phyloP scores from a whole-genome alignment of 2,888 invertebrate genomes.

The Tuberolachnus salignus region DNA sequence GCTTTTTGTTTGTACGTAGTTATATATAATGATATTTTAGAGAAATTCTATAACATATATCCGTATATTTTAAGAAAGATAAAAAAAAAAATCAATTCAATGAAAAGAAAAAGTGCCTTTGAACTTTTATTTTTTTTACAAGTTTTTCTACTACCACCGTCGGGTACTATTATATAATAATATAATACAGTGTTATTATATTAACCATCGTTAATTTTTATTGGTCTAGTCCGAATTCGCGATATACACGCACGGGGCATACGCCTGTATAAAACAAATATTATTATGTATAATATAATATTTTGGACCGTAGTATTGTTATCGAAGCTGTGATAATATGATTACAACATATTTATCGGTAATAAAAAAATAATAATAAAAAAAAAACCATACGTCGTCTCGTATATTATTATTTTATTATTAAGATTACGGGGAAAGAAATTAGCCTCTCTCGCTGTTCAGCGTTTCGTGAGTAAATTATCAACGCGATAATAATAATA shows the following conservation, averaged over 20 bases:
- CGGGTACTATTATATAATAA: too few relatives aligned
- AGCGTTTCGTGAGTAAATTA: too few relatives aligned
- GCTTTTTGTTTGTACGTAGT: too few relatives aligned
- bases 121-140: not conserved
- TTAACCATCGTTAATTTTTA: too few relatives aligned
- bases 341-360: conserved; percentile 40
- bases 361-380: not conserved
- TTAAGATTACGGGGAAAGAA: too few relatives aligned
- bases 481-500: too few relatives aligned
- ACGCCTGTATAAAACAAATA: not conserved
- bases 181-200: too few relatives aligned
- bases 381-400: too few relatives aligned
- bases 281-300: conserved; percentile 17
- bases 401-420: too few relatives aligned
- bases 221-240: conserved; percentile 51
- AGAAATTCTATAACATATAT: not conserved
- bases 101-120: conserved; percentile 27
- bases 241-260: not conserved
- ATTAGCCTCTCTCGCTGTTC: too few relatives aligned
- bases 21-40: too few relatives aligned
- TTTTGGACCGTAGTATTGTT: conserved; percentile 48
- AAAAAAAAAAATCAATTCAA: not conserved
- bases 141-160: too few relatives aligned
- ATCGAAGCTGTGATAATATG: conserved; percentile 46
- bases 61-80: not conserved